Conservation (phyloP, 2,888 invertebrate genomes). For the Portevinia maculata region DNA sequence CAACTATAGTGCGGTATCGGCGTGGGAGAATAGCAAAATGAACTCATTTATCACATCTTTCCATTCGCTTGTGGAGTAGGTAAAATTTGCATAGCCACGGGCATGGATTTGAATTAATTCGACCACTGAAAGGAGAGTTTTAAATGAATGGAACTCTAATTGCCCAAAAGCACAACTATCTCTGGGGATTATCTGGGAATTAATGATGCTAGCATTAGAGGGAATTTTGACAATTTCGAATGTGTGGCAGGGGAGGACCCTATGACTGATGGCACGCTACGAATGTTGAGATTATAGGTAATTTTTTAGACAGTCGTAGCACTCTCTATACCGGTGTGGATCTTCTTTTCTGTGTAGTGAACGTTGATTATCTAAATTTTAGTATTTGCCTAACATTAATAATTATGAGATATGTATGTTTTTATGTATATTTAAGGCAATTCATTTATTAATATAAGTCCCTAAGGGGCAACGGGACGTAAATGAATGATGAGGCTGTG, state of each 20-base stretch:
- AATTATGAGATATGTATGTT: no score
- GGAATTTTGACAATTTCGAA: constrained; percentile 38
- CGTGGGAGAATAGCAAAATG: constrained; percentile 11
- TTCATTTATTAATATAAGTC: no score
- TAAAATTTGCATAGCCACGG: constrained; percentile 38
- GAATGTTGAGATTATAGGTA: constrained; percentile 20
- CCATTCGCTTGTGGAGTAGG: constrained; percentile 9
- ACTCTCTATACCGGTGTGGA: background rate
- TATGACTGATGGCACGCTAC: constrained; percentile 44
- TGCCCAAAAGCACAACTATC: constrained; percentile 44
- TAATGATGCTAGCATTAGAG: constrained; percentile 44
- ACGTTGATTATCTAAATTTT: constrained; percentile 10
- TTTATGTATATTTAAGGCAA: no score
- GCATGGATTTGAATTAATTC: constrained; percentile 41
- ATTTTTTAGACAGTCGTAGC: background rate
- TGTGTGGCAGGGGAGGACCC: constrained; percentile 1
- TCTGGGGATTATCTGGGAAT: constrained; percentile 58
- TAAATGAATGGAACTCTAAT: constrained; percentile 60
- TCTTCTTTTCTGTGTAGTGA: background rate
- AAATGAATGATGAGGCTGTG: no score
- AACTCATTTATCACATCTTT: constrained; percentile 63
- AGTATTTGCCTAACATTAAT: background rate
- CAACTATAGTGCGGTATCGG: background rate
- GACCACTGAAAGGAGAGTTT: constrained; percentile 31
- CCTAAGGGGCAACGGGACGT: no score